Conservation (phyloP, 2,113 vertebrate species). For the Pterocles orientalis region DNA sequence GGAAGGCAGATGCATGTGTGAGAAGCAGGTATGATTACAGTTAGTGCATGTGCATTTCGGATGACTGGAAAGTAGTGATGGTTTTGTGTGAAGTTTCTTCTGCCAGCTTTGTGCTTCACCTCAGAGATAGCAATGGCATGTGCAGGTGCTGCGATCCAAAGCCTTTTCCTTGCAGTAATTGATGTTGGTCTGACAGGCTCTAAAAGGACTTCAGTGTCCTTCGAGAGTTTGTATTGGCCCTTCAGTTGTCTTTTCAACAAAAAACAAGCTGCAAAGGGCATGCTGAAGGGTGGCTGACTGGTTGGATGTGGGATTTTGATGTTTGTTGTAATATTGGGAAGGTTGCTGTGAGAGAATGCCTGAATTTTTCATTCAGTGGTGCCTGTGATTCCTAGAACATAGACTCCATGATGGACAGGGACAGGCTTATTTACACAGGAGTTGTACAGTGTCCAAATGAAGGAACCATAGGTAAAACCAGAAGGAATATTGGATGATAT, state of each 20-base stretch:
- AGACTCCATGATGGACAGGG: not conserved
- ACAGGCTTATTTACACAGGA: not conserved
- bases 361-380: not conserved
- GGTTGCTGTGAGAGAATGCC: not conserved
- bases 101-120: not conserved
- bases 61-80: not conserved
- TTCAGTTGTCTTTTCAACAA: not conserved
- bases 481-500: not conserved
- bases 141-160: not conserved
- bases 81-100: not conserved
- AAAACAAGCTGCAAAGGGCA: not conserved
- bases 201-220: not conserved
- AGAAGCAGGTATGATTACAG: not conserved
- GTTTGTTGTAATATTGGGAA: not conserved
- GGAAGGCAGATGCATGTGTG: accelerated
- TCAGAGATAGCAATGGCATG: not conserved
- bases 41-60: accelerated
- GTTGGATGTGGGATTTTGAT: accelerated
- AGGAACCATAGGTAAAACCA: not conserved
- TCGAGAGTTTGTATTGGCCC: not conserved
- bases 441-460: not conserved
- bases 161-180: not conserved
- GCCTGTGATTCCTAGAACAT: not conserved
- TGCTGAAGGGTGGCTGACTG: not conserved
- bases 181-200: not conserved